These are phyloP conservation scores for Pterophyllum scalare DNA, from an alignment of 2,113 vertebrate species.

Conservation along the genomic window DNA sequence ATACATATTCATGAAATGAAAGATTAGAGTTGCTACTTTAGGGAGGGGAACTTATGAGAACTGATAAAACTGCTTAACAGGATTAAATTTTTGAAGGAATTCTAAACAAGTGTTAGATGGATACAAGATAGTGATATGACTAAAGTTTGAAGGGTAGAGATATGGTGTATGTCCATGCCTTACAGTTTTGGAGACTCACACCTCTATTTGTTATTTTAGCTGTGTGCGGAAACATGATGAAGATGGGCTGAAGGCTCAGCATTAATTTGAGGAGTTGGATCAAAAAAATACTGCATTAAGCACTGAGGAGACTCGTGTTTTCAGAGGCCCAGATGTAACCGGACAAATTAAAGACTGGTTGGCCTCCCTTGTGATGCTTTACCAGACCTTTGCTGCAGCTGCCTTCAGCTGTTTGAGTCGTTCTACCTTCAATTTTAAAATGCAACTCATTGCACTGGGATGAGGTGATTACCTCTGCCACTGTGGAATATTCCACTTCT, in stretches of 20 bases:
- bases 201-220: not conserved
- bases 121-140: not conserved
- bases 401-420: not conserved
- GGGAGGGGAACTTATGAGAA: not conserved
- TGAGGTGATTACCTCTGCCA: not conserved
- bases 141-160: not conserved
- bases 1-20: slow-evolving; percentile 36
- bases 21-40: not conserved
- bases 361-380: too few relatives aligned
- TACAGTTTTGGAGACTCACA: not conserved
- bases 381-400: too few relatives aligned
- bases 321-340: too few relatives aligned
- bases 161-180: too few relatives aligned
- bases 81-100: not conserved
- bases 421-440: not conserved
- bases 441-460: not conserved
- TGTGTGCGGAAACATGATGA: not conserved
- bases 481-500: not conserved
- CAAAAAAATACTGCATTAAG: not conserved
- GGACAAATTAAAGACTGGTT: too few relatives aligned
- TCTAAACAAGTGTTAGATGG: too few relatives aligned
- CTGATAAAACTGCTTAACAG: not conserved
- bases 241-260: not conserved
- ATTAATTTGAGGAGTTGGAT: not conserved
- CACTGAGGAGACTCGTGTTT: too few relatives aligned